Evolutionary conservation across 1,140 invertebrate species (phyloP).

Genomic region (Zaprionus ornatus): DNA sequence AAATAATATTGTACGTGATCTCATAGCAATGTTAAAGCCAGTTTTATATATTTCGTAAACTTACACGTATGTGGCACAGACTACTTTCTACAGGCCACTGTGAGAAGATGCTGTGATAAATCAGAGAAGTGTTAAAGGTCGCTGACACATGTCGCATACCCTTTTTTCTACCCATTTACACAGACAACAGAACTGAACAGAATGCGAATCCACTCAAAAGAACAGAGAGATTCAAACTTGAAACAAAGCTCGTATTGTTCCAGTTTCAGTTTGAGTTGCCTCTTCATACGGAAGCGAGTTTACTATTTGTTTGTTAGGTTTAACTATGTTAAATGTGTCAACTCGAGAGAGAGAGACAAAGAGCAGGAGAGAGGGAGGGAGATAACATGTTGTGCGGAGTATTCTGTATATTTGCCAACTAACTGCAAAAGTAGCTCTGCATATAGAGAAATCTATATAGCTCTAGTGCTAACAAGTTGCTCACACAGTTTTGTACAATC

Average conservation of each 20-base stretch:
- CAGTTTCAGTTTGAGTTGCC: background rate
- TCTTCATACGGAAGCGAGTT: conserved; percentile 40
- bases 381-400: conserved; percentile 16
- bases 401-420: conserved; percentile 33
- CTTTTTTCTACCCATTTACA: conserved; percentile 32
- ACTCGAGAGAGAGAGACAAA: conserved; percentile 4
- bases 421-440: conserved; percentile 8
- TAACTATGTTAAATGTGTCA: conserved; percentile 41
- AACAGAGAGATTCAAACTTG: conserved; percentile 29
- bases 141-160: conserved; percentile 48
- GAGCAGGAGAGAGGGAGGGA: conserved; percentile 1
- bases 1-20: background rate
- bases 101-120: conserved; percentile 31
- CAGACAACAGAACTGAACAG: conserved; percentile 1
- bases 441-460: conserved; percentile 7
- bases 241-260: conserved; percentile 47
- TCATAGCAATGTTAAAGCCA: background rate
- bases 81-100: conserved; percentile 14
- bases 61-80: conserved; percentile 28
- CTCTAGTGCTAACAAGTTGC: conserved; percentile 30
- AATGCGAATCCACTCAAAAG: conserved; percentile 12
- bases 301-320: conserved; percentile 16
- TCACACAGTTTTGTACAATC: conserved; percentile 2
- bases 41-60: background rate
- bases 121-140: conserved; percentile 39